A percentile compares a stretch with the other conserved stretches of the same genome.
These are phyloP conservation scores for Anguilla megastoma DNA, from an alignment of 2,797 vertebrate species.

Conservation along the genomic window DNA sequence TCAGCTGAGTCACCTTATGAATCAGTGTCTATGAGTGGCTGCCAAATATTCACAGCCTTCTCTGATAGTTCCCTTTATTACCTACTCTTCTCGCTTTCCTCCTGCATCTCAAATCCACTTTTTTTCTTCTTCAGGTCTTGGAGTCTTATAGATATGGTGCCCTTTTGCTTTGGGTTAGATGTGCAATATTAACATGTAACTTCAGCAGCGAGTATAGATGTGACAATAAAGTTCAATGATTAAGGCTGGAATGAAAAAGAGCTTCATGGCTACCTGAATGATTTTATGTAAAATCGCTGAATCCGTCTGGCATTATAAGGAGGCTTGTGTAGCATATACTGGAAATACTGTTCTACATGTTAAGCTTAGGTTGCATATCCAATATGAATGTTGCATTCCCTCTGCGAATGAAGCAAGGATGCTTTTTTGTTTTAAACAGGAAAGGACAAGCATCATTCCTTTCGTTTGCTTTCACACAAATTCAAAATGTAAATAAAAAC, in stretches of 20 bases:
- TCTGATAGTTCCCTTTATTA: background rate
- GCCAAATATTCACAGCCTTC: constrained; percentile 26
- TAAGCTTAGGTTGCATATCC: background rate
- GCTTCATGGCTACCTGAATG: background rate
- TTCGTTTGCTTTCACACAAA: background rate
- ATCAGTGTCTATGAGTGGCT: constrained; percentile 35
- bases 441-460: background rate
- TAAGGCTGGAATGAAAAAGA: background rate
- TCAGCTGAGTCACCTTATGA: constrained; percentile 33
- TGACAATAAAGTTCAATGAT: background rate
- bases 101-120: constrained; percentile 34
- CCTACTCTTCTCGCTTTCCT: constrained; percentile 15
- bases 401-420: background rate
- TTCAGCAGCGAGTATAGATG: background rate
- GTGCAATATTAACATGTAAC: background rate
- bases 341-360: background rate
- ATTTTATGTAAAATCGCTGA: background rate
- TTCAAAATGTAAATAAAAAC: background rate
- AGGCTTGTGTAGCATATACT: background rate
- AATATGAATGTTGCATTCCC: background rate
- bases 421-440: background rate
- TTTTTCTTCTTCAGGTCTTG: constrained; percentile 37
- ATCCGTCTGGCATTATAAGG: background rate
- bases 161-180: background rate
- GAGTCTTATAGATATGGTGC: constrained; percentile 28